These are phyloP conservation scores for Pardosa pseudoannulata DNA, from an alignment of 2,888 invertebrate species.

Conservation along the genomic window DNA sequence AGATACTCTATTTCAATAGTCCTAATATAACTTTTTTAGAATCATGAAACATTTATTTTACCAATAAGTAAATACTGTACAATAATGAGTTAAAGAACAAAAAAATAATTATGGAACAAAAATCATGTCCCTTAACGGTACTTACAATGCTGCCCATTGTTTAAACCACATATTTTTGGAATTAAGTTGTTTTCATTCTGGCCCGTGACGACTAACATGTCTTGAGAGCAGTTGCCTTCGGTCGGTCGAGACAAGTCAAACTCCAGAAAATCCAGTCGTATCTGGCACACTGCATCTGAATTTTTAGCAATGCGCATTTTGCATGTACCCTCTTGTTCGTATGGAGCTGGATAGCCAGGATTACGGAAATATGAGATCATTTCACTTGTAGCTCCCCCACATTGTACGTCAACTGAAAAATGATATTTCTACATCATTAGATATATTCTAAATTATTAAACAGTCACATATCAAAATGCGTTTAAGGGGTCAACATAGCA, in stretches of 20 bases:
- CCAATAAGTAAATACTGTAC: too few species aligned
- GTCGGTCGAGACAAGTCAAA: constrained; percentile 74
- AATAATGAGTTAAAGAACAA: too few species aligned
- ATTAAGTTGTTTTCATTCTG: constrained; percentile 75
- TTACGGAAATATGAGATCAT: constrained; percentile 74
- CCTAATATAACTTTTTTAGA: too few species aligned
- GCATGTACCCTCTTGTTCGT: constrained; percentile 72
- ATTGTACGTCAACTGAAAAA: constrained; percentile 73
- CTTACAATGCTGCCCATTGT: constrained; percentile 75
- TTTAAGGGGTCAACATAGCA: too few species aligned
- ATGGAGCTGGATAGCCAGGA: constrained; percentile 73
- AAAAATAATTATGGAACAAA: too few species aligned
- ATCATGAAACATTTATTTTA: too few species aligned
- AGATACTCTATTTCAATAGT: too few species aligned
- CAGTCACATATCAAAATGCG: too few species aligned
- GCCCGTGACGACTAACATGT: constrained; percentile 74
- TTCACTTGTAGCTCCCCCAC: constrained; percentile 73
- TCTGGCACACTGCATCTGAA: constrained; percentile 74
- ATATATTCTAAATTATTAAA: too few species aligned
- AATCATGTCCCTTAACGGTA: too few species aligned
- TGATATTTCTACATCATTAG: too few species aligned
- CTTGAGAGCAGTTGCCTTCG: constrained; percentile 75
- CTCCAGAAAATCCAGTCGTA: constrained; percentile 74
- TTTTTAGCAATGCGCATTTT: constrained; percentile 73
- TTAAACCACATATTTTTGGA: constrained; percentile 75